Conservation (phyloP, 2,113 vertebrate genomes). For the Chlamydotis undulata region DNA sequence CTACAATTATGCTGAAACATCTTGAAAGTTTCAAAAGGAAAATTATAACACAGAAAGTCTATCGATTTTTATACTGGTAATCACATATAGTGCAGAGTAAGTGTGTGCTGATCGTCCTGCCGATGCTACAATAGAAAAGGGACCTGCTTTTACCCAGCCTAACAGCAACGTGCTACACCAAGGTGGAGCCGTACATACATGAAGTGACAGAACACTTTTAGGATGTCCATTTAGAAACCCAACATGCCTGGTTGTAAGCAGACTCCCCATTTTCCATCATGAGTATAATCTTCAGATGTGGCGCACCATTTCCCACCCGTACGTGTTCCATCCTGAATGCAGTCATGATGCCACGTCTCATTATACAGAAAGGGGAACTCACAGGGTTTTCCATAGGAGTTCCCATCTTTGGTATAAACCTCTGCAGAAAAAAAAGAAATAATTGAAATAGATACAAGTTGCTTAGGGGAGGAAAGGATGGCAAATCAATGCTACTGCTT, state of each 20-base stretch:
- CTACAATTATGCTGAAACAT: background rate
- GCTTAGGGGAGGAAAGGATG: background rate
- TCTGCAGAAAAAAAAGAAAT: slow-evolving; percentile 71
- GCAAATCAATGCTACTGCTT: background rate
- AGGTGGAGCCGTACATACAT: background rate
- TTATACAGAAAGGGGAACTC: slow-evolving; percentile 89
- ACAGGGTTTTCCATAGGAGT: slow-evolving; percentile 87
- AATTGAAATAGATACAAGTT: background rate
- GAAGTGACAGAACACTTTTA: background rate
- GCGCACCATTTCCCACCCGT: slow-evolving; percentile 82
- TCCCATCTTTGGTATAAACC: slow-evolving; percentile 85
- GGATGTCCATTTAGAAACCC: background rate
- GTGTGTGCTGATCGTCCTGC: background rate
- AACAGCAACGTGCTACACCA: background rate
- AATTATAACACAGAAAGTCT: background rate
- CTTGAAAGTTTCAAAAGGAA: background rate
- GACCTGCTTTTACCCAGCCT: background rate
- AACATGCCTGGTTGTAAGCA: slow-evolving; percentile 87
- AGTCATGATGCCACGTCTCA: slow-evolving; percentile 86
- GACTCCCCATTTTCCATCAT: slow-evolving; percentile 80
- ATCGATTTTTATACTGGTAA: background rate
- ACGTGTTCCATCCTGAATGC: slow-evolving; percentile 66
- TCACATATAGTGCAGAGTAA: background rate
- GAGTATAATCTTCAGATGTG: slow-evolving; percentile 80
- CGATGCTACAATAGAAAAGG: accelerated